These are phyloP conservation scores for Psittacula derbiana DNA, from an alignment of 2,797 vertebrate genomes.

Conservation along the genomic window DNA sequence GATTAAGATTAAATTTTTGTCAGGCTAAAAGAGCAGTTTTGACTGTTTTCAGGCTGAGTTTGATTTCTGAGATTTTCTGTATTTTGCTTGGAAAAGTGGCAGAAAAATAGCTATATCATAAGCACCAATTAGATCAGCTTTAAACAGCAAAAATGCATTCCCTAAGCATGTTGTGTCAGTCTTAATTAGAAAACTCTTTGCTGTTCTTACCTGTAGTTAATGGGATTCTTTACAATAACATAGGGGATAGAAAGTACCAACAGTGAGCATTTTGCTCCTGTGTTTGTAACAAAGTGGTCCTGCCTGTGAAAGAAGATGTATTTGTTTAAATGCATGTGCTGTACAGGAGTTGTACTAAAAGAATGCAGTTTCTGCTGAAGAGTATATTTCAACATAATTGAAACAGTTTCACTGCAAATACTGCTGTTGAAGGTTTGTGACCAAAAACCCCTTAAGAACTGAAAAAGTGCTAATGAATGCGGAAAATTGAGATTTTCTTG, in stretches of 20 bases:
- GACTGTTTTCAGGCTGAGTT: neutral
- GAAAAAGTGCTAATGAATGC: neutral
- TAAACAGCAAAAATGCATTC: neutral
- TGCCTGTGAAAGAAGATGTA: neutral
- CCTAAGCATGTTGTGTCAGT: neutral
- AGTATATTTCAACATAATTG: neutral
- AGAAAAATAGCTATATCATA: neutral
- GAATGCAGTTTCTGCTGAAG: neutral
- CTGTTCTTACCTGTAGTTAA: neutral
- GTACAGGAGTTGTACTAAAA: neutral
- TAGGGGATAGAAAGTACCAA: neutral
- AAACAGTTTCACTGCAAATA: neutral
- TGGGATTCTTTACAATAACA: neutral
- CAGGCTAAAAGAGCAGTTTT: neutral
- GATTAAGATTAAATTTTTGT: neutral
- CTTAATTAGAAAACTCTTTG: neutral
- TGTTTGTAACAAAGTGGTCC: neutral
- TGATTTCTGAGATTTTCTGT: neutral
- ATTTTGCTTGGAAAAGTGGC: neutral
- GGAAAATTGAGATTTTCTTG: neutral
- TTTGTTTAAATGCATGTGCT: neutral
- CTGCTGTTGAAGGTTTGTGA: neutral
- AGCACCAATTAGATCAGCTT: neutral
- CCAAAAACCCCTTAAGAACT: neutral
- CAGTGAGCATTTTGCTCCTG: neutral